Conservation (phyloP, 2,888 invertebrate species). For the Cacoxenus indagator region DNA sequence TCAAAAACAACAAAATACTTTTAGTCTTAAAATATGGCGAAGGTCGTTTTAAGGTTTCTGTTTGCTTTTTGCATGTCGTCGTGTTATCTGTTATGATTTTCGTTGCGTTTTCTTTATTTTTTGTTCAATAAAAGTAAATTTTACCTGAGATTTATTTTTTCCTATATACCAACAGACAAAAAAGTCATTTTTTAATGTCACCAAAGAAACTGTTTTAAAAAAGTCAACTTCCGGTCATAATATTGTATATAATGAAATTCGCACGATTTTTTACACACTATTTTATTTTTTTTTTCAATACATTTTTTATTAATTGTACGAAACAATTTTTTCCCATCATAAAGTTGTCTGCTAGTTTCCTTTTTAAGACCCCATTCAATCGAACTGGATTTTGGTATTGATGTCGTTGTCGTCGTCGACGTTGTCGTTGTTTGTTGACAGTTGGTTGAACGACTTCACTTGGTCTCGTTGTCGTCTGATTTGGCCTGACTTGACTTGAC, state of each 20-base stretch:
- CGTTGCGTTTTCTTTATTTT: constrained; percentile 5
- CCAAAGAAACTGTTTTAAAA: neutral
- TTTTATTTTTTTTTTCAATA: constrained; percentile 29
- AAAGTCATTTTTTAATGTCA: neutral
- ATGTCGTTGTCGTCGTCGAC: neutral
- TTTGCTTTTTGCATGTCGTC: constrained; percentile 28
- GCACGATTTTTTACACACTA: neutral
- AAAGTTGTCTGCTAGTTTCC: constrained; percentile 59
- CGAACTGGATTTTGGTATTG: neutral
- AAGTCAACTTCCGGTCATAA: neutral
- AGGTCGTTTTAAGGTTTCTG: constrained; percentile 55
- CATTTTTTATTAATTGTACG: constrained; percentile 26
- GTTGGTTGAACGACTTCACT: neutral
- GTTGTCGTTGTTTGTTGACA: constrained; percentile 4
- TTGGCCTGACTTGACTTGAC: constrained; percentile 38
- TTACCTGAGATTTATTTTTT: constrained; percentile 22
- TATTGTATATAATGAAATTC: neutral
- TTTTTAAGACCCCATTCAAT: constrained; percentile 42
- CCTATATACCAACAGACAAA: neutral
- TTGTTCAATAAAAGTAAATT: constrained; percentile 1
- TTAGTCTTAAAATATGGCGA: constrained; percentile 55
- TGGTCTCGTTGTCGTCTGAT: constrained; percentile 42
- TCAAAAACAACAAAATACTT: constrained; percentile 53
- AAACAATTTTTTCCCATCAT: constrained; percentile 48
- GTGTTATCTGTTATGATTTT: constrained; percentile 4